A percentile compares a stretch with the other conserved stretches of the same genome.
Evolutionary conservation across 2,113 vertebrate genomes (phyloP).

Genomic region (Forbesichthys papilliferus): DNA sequence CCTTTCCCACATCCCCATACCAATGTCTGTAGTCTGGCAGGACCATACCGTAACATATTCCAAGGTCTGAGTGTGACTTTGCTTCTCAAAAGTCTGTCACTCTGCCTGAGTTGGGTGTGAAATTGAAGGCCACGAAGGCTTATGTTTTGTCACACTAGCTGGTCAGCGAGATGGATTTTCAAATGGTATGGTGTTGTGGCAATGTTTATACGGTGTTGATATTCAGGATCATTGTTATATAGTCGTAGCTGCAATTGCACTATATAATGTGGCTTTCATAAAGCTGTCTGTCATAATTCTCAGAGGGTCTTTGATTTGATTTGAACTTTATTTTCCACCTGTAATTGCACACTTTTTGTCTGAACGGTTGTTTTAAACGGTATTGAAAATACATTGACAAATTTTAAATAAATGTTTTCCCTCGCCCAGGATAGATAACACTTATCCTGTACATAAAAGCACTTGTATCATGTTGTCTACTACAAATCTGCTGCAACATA

Average conservation of each 20-base stretch:
- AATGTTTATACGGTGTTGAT: conserved; percentile 21
- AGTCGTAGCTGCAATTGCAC: conserved; percentile 12
- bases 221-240: conserved; percentile 7
- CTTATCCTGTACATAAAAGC: background rate
- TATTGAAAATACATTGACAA: background rate
- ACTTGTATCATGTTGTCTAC: conserved; percentile 13
- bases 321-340: background rate
- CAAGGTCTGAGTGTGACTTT: conserved; percentile 70
- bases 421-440: conserved; percentile 1
- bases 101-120: conserved; percentile 46
- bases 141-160: conserved; percentile 57
- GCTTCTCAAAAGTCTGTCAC: conserved; percentile 59
- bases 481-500: conserved; percentile 30
- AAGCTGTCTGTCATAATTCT: background rate
- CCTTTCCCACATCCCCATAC: conserved; percentile 51
- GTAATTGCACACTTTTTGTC: background rate
- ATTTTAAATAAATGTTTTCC: background rate
- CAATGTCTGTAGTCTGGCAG: conserved; percentile 54
- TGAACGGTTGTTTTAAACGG: background rate
- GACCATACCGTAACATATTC: conserved; percentile 58
- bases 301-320: background rate
- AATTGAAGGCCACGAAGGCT: conserved; percentile 51
- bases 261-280: conserved; percentile 8
- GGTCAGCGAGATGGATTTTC: conserved; percentile 45
- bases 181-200: conserved; percentile 37